A percentile compares a stretch with the other conserved stretches of the same genome.
phyloP scores from a whole-genome alignment of 92 coral and sea anemone genomes.

The Zoanthus sansibaricus region DNA sequence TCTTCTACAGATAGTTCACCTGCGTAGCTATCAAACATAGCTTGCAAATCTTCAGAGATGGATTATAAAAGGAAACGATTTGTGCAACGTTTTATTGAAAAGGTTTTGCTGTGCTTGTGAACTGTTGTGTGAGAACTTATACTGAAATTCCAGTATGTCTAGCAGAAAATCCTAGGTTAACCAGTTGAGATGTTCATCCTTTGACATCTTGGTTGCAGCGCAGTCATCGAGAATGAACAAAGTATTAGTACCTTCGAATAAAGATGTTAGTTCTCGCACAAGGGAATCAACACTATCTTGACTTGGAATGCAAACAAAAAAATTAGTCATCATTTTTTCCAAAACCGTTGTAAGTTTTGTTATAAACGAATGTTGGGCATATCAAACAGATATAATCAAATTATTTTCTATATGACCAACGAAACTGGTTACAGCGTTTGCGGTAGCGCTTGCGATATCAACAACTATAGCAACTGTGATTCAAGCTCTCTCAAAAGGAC shows the following conservation, averaged over 20 bases:
- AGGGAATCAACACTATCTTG: constrained; percentile 5
- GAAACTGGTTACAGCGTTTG: neutral
- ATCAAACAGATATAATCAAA: constrained; percentile 54
- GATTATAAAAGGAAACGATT: too few species aligned
- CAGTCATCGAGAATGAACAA: neutral
- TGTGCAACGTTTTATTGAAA: too few species aligned
- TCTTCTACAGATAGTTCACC: too few species aligned
- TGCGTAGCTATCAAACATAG: too few species aligned
- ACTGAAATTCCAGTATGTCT: neutral
- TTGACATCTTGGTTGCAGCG: neutral
- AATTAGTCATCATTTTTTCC: constrained; percentile 31
- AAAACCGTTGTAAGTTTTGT: constrained; percentile 36
- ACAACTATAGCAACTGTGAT: too few species aligned
- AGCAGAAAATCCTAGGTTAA: neutral
- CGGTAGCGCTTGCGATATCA: too few species aligned
- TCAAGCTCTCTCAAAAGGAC: too few species aligned
- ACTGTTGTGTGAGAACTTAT: neutral
- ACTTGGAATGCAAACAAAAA: constrained; percentile 32
- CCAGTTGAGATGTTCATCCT: neutral
- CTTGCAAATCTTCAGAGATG: too few species aligned
- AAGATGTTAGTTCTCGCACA: neutral
- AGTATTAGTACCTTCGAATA: neutral
- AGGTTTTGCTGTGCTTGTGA: neutral
- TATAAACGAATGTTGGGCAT: constrained; percentile 42
- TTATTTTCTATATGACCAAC: neutral